Base-by-base conservation (phyloP, 2,113 vertebrate genomes). In the Archilochus colubris region DNA sequence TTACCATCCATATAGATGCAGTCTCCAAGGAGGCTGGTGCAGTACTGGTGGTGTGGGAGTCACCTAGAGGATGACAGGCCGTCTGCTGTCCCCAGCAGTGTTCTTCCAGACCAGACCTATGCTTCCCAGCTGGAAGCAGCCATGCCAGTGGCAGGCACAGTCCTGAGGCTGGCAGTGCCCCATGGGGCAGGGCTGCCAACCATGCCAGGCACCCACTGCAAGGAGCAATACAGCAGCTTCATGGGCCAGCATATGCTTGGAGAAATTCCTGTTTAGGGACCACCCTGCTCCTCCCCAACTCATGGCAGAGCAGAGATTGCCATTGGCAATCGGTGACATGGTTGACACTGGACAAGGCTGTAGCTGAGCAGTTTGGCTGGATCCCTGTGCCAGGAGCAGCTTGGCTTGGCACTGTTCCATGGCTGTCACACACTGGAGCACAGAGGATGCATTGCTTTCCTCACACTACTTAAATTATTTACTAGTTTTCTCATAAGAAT, bases 391-490 rank as follows among this genome's bases (percentile, higher is more conserved):
- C 8, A 12, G 80, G 58, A 79, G 77, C 62, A 73, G 93, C 86
- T 62, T 81, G 80, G 76, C 76, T 22, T 1, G 68, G 78, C 61
- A 38, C 78, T 82, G 38, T 90, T 88, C 40, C 83, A 55, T 55
- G 0, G 23, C 85, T 73, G 6, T 86, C 82, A 84, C 88, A 93
- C 96, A 96, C 96, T 96, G 96, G 96, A 97, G 90, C 83, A 94
- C 44, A 77, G 88, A 91, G 89, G 91, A 89, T 66, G 70, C 44
- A 5, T 79, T 27, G 61, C 84, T 91, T 91, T 68, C 83, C 86
- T 92, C 91, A 66, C 27, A 44, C 94, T 97, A 91, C 97, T 98
- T 98, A 98, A 98, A 83, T 97, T 97, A 98, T 98, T 95, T 94
- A 96, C 96, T 78, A 88, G 80, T 76, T 95, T 86, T 62, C 83